These are phyloP conservation scores for Parazoanthus swiftii DNA, from an alignment of 92 coral and sea anemone species.

Conservation along the genomic window DNA sequence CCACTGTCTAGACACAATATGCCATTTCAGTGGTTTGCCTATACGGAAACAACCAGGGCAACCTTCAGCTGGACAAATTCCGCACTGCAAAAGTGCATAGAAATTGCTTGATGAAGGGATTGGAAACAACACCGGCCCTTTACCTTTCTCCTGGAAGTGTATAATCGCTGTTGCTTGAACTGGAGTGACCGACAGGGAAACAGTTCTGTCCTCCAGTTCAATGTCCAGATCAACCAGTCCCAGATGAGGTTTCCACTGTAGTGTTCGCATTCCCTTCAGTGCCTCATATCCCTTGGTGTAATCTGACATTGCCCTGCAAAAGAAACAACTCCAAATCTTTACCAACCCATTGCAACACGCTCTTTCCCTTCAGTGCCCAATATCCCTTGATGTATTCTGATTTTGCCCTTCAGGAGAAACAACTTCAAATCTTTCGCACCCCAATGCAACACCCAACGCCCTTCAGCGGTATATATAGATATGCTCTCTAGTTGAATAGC, in stretches of 20 bases:
- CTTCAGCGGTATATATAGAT: too few species aligned
- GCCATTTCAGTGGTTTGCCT: background rate
- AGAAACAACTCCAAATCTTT: background rate
- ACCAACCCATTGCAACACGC: background rate
- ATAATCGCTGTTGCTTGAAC: slow-evolving; percentile 96
- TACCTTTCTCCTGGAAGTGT: slow-evolving; percentile 97
- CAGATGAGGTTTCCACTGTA: slow-evolving; percentile 94
- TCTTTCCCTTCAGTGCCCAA: background rate
- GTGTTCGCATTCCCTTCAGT: slow-evolving; percentile 92
- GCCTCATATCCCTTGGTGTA: slow-evolving; percentile 89
- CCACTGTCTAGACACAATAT: background rate
- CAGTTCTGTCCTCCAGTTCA: slow-evolving; percentile 91
- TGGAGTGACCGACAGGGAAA: slow-evolving; percentile 88
- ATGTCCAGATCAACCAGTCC: slow-evolving; percentile 94
- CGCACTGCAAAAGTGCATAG: background rate
- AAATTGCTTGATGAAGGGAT: background rate
- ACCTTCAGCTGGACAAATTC: background rate
- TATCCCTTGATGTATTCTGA: slow-evolving; percentile 80
- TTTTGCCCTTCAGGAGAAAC: slow-evolving; percentile 68
- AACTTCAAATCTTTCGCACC: background rate
- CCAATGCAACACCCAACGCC: background rate
- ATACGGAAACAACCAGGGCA: background rate
- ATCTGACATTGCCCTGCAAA: slow-evolving; percentile 85
- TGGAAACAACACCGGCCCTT: background rate
- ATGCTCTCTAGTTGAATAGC: background rate